phyloP scores from a whole-genome alignment of 1,140 invertebrate genomes.

The Cyclina sinensis region DNA sequence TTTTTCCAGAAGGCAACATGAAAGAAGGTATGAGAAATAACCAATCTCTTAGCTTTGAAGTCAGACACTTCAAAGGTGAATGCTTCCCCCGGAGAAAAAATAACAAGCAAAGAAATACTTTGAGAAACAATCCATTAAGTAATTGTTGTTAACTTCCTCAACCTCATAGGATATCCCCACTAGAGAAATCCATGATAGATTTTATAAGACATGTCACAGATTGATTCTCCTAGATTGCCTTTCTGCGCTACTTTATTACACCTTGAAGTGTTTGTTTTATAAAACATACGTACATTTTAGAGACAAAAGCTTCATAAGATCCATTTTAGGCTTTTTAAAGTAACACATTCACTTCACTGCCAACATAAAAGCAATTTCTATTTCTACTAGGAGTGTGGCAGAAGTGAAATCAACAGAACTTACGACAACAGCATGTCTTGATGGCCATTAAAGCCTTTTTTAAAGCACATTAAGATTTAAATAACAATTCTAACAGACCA shows the following conservation, averaged over 20 bases:
- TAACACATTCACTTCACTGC: background rate
- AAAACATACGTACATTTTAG: background rate
- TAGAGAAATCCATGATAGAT: background rate
- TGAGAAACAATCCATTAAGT: too few relatives aligned
- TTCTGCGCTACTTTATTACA: background rate
- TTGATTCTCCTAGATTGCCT: background rate
- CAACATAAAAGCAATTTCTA: background rate
- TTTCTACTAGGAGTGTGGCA: background rate
- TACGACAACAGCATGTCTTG: background rate
- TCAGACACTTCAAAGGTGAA: background rate
- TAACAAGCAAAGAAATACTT: too few relatives aligned
- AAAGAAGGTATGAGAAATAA: too few relatives aligned
- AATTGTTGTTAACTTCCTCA: too few relatives aligned
- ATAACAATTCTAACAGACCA: too few relatives aligned
- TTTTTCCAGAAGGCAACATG: too few relatives aligned
- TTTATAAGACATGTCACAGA: background rate
- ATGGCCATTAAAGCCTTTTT: background rate
- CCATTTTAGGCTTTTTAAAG: background rate
- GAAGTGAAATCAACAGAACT: background rate
- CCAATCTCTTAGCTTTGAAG: background rate
- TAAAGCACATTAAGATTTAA: background rate
- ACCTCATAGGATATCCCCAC: background rate
- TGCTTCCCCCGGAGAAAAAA: background rate
- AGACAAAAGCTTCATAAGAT: background rate
- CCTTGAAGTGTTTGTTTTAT: conserved; percentile 8